Evolutionary conservation across 2,888 invertebrate genomes (phyloP), one percentile per base, ranked within the genome.

Genomic region (Tenodera sinensis): DNA sequence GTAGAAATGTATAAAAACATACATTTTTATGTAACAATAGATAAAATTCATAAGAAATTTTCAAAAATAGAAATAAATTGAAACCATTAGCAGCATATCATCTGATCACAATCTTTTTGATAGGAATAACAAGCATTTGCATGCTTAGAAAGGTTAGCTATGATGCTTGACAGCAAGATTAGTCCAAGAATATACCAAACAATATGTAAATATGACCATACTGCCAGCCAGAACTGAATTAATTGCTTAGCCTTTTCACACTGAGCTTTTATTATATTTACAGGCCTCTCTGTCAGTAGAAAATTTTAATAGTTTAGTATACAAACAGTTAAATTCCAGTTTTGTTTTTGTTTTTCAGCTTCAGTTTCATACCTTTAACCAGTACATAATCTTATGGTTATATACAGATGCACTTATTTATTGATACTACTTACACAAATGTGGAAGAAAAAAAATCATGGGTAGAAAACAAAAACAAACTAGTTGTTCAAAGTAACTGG

Each of bases 1-100:
- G 87, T 87, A 87, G 28, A 87, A 87, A 87, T 87, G 42, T 82
- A 87, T 42, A 87, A 87, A 85, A 87, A 87, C 34, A 71, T 86
- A 81, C 86, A 85, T 86, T 81, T 86, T 86, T 15, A 71, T 25
- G 25, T 28, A 20, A 9, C 20, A 84, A 28, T 30, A 87, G 81
- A 87, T 34, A 34, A 34, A 82, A 82, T 82, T 28, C 81, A 82
- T 14, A 87, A 71, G 20, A 42, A 86, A 28, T 71, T 71, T 54
- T 15, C 34, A 85, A 47, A 85, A 85, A 84, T 30, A 84, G 47
- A 81, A 28, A 81, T 34, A 82, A 20, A n/a, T 83, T 34, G 54
- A 30, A 83, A 87, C n/a, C 47, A 71, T 71, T 71, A 71, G 54
- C 54, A 71, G 54, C 25, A 3, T 25, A 71, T 20, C 54, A 71